Evolutionary conservation across 1,140 invertebrate species (phyloP).

Genomic region (Heliothis subflexa): DNA sequence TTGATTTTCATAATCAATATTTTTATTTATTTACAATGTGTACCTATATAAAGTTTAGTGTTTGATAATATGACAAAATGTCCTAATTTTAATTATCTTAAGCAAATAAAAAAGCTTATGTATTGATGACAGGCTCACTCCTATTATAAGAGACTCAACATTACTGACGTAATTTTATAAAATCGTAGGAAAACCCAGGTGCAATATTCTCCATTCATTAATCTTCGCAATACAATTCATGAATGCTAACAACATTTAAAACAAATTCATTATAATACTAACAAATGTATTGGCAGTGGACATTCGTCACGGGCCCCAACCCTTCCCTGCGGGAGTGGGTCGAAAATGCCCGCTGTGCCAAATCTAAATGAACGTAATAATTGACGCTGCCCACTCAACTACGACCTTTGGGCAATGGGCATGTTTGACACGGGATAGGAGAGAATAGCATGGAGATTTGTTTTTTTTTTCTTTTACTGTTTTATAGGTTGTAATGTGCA

Average conservation of each 20-base stretch:
- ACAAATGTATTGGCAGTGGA: slow-evolving; percentile 67
- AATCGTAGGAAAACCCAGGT: background rate
- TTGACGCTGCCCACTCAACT: slow-evolving; percentile 71
- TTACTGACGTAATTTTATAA: too few relatives aligned
- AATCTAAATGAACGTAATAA: slow-evolving; percentile 85
- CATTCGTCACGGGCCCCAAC: slow-evolving; percentile 63
- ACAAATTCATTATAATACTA: slow-evolving; percentile 71
- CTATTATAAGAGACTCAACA: too few relatives aligned
- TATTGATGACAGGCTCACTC: too few relatives aligned
- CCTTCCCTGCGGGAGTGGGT: slow-evolving; percentile 63
- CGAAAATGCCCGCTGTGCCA: slow-evolving; percentile 69
- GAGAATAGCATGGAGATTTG: slow-evolving; percentile 49
- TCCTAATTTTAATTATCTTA: too few relatives aligned
- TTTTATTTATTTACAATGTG: too few relatives aligned
- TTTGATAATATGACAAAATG: too few relatives aligned
- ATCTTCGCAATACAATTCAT: background rate
- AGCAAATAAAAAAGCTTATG: background rate
- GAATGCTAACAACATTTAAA: slow-evolving; percentile 46
- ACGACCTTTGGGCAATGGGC: slow-evolving; percentile 59
- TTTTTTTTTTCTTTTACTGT: background rate
- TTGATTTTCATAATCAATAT: background rate
- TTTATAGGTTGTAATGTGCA: too few relatives aligned
- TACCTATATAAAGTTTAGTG: too few relatives aligned
- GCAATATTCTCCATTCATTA: background rate
- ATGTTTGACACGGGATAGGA: slow-evolving; percentile 58